A percentile compares a stretch with the other conserved stretches of the same genome.
Conservation (phyloP, 2,888 invertebrate species). For the Lasioglossum oenotherae region DNA sequence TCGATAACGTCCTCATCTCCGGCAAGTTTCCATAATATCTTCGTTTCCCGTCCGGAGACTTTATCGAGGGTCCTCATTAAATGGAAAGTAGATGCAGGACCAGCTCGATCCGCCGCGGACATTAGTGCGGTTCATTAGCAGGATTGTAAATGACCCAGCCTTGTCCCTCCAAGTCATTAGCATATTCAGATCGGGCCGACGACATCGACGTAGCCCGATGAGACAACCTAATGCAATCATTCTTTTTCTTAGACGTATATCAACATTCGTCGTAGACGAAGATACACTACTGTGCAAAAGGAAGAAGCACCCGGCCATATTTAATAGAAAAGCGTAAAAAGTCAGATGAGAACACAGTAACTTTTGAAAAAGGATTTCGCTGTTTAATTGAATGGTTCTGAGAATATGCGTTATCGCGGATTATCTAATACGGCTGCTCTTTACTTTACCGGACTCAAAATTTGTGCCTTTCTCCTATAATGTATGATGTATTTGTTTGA, state of each 20-base stretch:
- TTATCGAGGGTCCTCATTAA: slow-evolving; percentile 58
- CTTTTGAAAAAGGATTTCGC: too few relatives aligned
- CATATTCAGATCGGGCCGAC: slow-evolving; percentile 49
- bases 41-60: slow-evolving; percentile 14
- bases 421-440: too few relatives aligned
- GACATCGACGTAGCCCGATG: background rate
- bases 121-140: slow-evolving; percentile 67
- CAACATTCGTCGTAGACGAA: background rate
- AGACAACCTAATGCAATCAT: background rate
- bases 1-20: slow-evolving; percentile 11
- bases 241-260: background rate
- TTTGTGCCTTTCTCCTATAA: too few relatives aligned
- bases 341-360: too few relatives aligned
- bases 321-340: too few relatives aligned
- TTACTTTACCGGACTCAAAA: too few relatives aligned
- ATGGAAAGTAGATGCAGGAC: slow-evolving; percentile 59
- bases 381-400: too few relatives aligned
- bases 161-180: slow-evolving; percentile 59
- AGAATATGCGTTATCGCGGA: too few relatives aligned
- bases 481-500: too few relatives aligned
- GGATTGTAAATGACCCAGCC: slow-evolving; percentile 62
- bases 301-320: too few relatives aligned
- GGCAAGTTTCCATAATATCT: slow-evolving; percentile 32
- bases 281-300: background rate
- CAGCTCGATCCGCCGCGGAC: slow-evolving; percentile 41